Evolutionary conservation across 2,888 invertebrate species (phyloP).

Genomic region (Lycophotia porphyrea): DNA sequence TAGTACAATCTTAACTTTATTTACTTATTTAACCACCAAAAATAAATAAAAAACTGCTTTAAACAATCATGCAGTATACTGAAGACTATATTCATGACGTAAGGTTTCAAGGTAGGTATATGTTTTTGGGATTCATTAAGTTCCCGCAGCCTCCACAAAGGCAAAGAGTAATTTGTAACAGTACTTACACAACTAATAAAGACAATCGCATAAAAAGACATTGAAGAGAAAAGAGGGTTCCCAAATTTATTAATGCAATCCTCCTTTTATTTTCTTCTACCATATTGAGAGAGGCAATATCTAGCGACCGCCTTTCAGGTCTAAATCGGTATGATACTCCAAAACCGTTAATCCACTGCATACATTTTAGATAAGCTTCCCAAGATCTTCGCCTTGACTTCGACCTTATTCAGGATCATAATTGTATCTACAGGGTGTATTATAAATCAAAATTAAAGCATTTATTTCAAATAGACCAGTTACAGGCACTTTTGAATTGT

Average conservation of each 20-base stretch:
- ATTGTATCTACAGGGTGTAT: constrained; percentile 12
- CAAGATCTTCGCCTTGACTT: constrained; percentile 45
- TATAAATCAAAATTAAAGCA: too few species aligned
- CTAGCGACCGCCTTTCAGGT: constrained; percentile 17
- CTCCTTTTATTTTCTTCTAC: not conserved
- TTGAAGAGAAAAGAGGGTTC: not conserved
- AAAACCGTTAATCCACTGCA: constrained; percentile 41
- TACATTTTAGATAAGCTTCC: constrained; percentile 53
- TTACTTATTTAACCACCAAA: not conserved
- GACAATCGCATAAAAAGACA: not conserved
- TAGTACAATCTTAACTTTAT: too few species aligned
- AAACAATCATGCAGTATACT: not conserved
- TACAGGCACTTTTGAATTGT: too few species aligned
- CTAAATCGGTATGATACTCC: constrained; percentile 29
- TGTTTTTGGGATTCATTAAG: not conserved
- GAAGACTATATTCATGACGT: not conserved
- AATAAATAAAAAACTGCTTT: not conserved
- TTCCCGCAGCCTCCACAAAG: not conserved
- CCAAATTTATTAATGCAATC: constrained; percentile 9
- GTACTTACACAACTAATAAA: not conserved
- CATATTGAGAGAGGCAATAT: constrained; percentile 26
- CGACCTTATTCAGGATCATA: constrained; percentile 31
- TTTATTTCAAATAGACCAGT: too few species aligned
- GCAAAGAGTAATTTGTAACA: not conserved
- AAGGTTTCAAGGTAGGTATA: not conserved